phyloP scores from a whole-genome alignment of 2,113 vertebrate species.

The Herpailurus yagouaroundi region DNA sequence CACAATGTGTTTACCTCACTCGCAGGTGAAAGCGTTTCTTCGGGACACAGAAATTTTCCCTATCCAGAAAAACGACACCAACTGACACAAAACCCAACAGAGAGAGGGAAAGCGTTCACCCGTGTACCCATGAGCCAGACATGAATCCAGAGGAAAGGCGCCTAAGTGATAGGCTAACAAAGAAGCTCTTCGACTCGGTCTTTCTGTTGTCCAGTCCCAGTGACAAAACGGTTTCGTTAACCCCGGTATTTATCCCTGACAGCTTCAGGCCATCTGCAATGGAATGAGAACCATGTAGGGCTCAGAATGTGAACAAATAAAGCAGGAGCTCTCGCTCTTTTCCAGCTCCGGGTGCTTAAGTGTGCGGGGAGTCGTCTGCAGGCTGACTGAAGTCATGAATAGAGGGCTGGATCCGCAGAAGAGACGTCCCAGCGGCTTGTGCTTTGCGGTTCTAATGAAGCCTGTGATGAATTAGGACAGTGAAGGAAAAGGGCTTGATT shows the following conservation, averaged over 20 bases:
- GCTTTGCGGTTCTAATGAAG: constrained; percentile 22
- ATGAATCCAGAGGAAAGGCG: neutral
- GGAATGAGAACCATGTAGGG: constrained; percentile 32
- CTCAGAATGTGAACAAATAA: constrained; percentile 52
- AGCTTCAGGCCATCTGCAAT: constrained; percentile 44
- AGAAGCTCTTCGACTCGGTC: constrained; percentile 43
- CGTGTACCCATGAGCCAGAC: neutral
- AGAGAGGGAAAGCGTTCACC: neutral
- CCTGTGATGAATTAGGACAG: constrained; percentile 6
- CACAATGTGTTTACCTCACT: constrained; percentile 76
- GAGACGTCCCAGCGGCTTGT: neutral
- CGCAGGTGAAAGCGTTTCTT: constrained; percentile 72
- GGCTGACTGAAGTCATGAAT: neutral
- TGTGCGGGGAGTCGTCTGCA: neutral
- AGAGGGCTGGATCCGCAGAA: neutral
- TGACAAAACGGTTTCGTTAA: constrained; percentile 2
- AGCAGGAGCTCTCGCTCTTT: constrained; percentile 21
- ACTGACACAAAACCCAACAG: constrained; percentile 33
- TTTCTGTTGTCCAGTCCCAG: constrained; percentile 35
- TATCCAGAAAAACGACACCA: constrained; percentile 55
- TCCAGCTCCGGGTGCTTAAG: neutral
- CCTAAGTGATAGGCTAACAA: constrained; percentile 42
- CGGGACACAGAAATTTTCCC: constrained; percentile 63
- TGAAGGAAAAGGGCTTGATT: constrained; percentile 40
- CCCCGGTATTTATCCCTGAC: constrained; percentile 52